Evolutionary conservation across 2,113 vertebrate species (phyloP).

Genomic region (Arizona elegans): DNA sequence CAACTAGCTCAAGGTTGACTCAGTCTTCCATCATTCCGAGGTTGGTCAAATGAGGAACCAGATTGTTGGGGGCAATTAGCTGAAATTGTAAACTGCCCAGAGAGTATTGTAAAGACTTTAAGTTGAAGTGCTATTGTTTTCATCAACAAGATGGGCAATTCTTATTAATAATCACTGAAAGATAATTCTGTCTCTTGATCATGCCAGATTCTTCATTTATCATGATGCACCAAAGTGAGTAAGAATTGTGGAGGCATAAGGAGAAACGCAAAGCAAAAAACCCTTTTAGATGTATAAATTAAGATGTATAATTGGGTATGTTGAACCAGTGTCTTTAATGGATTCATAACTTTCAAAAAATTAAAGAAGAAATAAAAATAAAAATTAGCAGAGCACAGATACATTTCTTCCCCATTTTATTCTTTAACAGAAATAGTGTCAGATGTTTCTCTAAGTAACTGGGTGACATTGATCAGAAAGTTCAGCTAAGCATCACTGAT

Average conservation of each 20-base stretch:
- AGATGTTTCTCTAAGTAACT: neutral
- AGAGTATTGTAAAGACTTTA: neutral
- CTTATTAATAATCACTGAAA: neutral
- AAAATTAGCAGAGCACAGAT: neutral
- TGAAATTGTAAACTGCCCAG: neutral
- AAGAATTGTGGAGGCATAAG: neutral
- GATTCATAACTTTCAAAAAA: neutral
- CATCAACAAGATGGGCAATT: neutral
- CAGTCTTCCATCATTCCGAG: neutral
- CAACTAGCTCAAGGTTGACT: neutral
- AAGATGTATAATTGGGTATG: neutral
- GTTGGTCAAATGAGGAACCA: neutral
- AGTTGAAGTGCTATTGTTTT: no score
- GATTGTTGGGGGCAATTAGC: no score
- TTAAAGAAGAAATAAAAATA: neutral
- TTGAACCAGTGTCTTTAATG: neutral
- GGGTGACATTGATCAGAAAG: neutral
- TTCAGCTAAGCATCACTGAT: neutral
- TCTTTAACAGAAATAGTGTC: neutral
- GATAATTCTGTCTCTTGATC: neutral
- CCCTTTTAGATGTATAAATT: neutral
- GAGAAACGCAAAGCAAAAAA: neutral
- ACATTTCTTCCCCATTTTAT: neutral
- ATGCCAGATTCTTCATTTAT: neutral
- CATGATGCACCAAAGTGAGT: neutral